Base-by-base conservation (phyloP, 2,888 invertebrate species). In the Laspeyria flexula region DNA sequence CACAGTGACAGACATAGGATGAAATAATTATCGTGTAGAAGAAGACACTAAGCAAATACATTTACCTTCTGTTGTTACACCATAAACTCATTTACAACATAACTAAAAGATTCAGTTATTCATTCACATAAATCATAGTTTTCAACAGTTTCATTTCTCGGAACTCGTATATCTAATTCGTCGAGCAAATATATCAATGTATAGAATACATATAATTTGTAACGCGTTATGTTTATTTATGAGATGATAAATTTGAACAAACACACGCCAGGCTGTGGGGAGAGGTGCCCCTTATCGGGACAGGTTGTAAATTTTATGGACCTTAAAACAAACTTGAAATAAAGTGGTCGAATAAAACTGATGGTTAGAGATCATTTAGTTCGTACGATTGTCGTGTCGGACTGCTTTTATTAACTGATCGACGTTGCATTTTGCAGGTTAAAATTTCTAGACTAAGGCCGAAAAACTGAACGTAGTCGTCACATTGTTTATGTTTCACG, bases 271-370 rank as follows among this genome's bases (percentile, higher is more conserved):
- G 46, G 33, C 68, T 57, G 62, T 53, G 55, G 58, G 59, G 54
- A 39, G 43, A 43, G 43, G 43, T 40, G 49, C 29, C 44, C 71
- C 74, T 79, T 81, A 81, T 81, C 81, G 63, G 66, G 57, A 35
- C 56, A 62, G 72, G 77, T 66, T 73, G 79, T 83, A 81, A 81
- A 81, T 78, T 83, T 83, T 81, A 84, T 77, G 49, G 73, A 69
- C 69, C 71, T 75, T 81, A 77, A 81, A 81, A 78, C 74, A 76
- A 77, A 77, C 75, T 75, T 67, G 60, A 66, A 75, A 72, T 77
- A 68, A 78, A 72, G 73, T 72, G 75, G 70, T 62, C 56, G 70
- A 72, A 74, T 75, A 66, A 73, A 75, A 72, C 57, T 66, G 51
- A 55, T 73, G 59, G 64, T 65, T 51, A 18, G 3, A 7, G 10